Evolutionary conservation across 2,888 invertebrate genomes (phyloP).

Genomic region (Synanthedon myopaeformis): DNA sequence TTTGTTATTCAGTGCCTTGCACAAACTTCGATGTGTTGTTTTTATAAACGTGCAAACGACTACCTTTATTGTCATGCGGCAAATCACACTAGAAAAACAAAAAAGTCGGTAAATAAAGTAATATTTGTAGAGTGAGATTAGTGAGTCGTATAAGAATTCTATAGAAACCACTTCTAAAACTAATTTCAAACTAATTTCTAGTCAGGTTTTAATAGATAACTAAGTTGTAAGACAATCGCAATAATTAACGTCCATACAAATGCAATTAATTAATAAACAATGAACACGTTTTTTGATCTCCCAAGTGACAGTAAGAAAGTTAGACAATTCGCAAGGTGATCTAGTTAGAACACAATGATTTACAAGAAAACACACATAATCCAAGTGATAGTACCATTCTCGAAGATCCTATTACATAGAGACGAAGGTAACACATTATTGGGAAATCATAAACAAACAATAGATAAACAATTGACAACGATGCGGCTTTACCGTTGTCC

Average conservation of each 20-base stretch:
- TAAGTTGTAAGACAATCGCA: conserved; percentile 30
- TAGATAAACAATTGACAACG: conserved; percentile 48
- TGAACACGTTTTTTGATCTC: conserved; percentile 34
- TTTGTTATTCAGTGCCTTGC: conserved; percentile 21
- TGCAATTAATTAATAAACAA: conserved; percentile 47
- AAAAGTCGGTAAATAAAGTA: conserved; percentile 22
- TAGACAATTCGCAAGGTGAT: conserved; percentile 42
- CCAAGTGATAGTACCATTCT: conserved; percentile 57
- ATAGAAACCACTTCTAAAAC: conserved; percentile 38
- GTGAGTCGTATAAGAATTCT: conserved; percentile 28
- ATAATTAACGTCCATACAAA: conserved; percentile 30
- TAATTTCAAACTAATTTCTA: conserved; percentile 23
- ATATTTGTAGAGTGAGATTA: conserved; percentile 46
- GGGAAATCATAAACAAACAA: conserved; percentile 56
- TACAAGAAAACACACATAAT: conserved; percentile 61
- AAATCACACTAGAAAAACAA: conserved; percentile 20
- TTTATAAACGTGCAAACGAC: conserved; percentile 55
- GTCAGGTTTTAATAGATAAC: conserved; percentile 5
- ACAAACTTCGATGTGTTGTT: conserved; percentile 21
- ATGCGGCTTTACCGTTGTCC: conserved; percentile 43
- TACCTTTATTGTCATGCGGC: conserved; percentile 29
- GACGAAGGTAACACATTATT: conserved; percentile 57
- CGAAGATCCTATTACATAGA: conserved; percentile 58
- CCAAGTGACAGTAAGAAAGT: conserved; percentile 51
- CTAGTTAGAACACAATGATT: conserved; percentile 54